Conservation (phyloP, 2,888 invertebrate genomes). For the Abrostola tripartita region DNA sequence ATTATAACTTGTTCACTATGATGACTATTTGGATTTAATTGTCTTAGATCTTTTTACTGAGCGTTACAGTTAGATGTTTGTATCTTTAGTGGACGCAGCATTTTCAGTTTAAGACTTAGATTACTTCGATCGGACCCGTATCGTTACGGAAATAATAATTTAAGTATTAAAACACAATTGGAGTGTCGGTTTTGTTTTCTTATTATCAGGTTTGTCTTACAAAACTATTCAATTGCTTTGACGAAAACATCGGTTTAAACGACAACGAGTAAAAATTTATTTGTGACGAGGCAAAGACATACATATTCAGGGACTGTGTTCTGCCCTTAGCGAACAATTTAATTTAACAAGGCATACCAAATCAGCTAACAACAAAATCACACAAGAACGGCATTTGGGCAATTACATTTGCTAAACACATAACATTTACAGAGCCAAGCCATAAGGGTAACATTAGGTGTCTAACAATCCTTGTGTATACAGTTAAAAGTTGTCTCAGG, state of each 20-base stretch:
- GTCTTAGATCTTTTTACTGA: neutral
- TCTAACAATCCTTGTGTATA: constrained; percentile 24
- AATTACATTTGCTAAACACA: constrained; percentile 16
- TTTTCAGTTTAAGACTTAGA: too few relatives aligned
- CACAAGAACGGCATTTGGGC: constrained; percentile 7
- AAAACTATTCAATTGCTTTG: too few relatives aligned
- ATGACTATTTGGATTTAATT: constrained; percentile 1
- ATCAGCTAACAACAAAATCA: constrained; percentile 5
- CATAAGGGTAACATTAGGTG: constrained; percentile 21
- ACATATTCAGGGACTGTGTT: constrained; percentile 1
- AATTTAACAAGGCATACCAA: constrained; percentile 1
- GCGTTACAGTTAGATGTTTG: neutral
- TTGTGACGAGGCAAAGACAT: neutral
- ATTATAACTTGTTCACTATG: constrained; percentile 19
- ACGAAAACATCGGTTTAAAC: too few relatives aligned
- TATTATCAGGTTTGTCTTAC: too few relatives aligned
- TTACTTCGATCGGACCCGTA: too few relatives aligned
- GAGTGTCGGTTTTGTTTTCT: too few relatives aligned
- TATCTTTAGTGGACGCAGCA: neutral
- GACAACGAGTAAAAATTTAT: neutral
- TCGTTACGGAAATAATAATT: too few relatives aligned
- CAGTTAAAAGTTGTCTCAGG: constrained; percentile 30
- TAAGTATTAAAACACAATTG: too few relatives aligned
- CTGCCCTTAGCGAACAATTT: neutral
- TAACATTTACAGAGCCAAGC: constrained; percentile 12